Conservation (phyloP, 2,888 invertebrate species). For the Drosophila antonietae region DNA sequence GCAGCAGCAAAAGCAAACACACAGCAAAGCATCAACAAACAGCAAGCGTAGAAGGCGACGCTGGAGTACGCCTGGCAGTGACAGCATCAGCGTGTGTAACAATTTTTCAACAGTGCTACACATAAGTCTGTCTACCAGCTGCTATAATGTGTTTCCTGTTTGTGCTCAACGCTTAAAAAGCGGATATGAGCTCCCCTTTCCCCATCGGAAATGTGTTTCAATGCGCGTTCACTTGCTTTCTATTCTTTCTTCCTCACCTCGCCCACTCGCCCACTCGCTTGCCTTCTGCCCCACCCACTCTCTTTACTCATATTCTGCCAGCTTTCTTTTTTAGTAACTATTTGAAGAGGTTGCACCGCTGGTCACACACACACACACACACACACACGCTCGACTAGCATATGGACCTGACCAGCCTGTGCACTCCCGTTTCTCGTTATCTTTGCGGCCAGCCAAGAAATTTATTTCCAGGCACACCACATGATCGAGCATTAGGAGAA, state of each 20-base stretch:
- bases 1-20: slow-evolving; percentile 53
- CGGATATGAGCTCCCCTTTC: slow-evolving; percentile 68
- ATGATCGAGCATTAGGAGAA: slow-evolving; percentile 66
- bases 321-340: slow-evolving; percentile 43
- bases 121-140: slow-evolving; percentile 82
- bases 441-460: slow-evolving; percentile 75
- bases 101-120: slow-evolving; percentile 80
- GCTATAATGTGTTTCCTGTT: slow-evolving; percentile 80
- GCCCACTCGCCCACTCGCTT: slow-evolving; percentile 2
- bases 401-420: slow-evolving; percentile 38
- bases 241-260: slow-evolving; percentile 5
- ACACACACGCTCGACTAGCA: slow-evolving; percentile 36
- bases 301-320: slow-evolving; percentile 14
- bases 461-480: slow-evolving; percentile 66
- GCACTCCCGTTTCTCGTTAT: slow-evolving; percentile 51
- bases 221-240: slow-evolving; percentile 52
- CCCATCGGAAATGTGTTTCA: slow-evolving; percentile 73
- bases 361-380: slow-evolving; percentile 23
- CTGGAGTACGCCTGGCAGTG: slow-evolving; percentile 62
- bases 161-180: slow-evolving; percentile 78
- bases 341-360: slow-evolving; percentile 74
- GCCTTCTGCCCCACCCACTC: background rate
- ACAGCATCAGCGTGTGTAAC: slow-evolving; percentile 74
- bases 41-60: slow-evolving; percentile 43
- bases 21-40: slow-evolving; percentile 55